A percentile compares a stretch with the other conserved stretches of the same genome.
These are phyloP conservation scores for Sebastiscus albofasciatus DNA, from an alignment of 2,797 vertebrate genomes.

Conservation along the genomic window DNA sequence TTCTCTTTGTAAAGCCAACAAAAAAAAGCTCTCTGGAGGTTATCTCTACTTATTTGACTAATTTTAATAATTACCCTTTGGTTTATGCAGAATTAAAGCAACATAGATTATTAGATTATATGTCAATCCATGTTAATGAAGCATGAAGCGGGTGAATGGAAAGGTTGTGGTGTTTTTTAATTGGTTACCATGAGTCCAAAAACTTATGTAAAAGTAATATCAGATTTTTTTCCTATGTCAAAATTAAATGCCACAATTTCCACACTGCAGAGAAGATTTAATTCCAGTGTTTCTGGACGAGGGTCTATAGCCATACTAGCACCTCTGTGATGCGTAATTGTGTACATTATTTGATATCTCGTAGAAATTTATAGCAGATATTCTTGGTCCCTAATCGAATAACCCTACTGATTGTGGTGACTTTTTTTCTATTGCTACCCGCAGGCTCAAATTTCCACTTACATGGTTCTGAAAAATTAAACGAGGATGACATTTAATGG, in stretches of 20 bases:
- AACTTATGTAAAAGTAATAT: too few relatives aligned
- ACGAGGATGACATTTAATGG: constrained; percentile 23
- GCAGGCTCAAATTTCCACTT: neutral
- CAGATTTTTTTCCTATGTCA: too few relatives aligned
- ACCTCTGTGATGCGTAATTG: neutral
- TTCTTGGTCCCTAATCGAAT: neutral
- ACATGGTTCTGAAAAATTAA: neutral
- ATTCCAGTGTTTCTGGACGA: neutral
- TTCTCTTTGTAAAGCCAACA: neutral
- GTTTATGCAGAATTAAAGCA: neutral
- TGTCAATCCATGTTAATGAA: neutral
- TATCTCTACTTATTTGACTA: neutral
- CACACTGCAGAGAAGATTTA: neutral
- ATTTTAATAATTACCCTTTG: neutral
- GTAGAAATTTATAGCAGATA: neutral
- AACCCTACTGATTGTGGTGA: neutral
- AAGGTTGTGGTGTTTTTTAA: neutral
- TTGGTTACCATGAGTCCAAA: neutral
- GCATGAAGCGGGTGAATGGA: neutral
- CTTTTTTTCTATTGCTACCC: neutral
- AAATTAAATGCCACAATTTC: neutral
- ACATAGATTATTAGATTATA: neutral
- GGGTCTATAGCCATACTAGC: neutral
- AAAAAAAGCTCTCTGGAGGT: neutral
- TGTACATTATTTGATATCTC: neutral